Evolutionary conservation across 2,888 invertebrate species (phyloP).

Genomic region (Agonum fuliginosum): DNA sequence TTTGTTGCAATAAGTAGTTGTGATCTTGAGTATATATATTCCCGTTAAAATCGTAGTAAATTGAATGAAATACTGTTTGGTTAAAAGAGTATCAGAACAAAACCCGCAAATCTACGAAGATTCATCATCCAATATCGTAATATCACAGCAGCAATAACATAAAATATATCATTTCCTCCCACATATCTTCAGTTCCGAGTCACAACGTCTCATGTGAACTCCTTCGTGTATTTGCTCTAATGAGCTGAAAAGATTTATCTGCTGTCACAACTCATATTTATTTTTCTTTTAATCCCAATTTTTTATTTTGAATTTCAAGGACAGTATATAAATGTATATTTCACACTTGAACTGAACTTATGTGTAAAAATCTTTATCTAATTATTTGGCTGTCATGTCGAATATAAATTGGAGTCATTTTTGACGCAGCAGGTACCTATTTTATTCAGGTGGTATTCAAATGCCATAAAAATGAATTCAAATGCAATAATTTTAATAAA

Average conservation of each 20-base stretch:
- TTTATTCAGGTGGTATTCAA: too few relatives aligned
- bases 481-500: too few relatives aligned
- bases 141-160: slow-evolving; percentile 24
- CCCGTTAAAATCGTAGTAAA: too few relatives aligned
- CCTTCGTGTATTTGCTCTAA: slow-evolving; percentile 31
- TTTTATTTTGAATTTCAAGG: slow-evolving; percentile 5
- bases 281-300: slow-evolving; percentile 6
- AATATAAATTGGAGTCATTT: too few relatives aligned
- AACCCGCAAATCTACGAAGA: slow-evolving; percentile 4
- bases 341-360: neutral
- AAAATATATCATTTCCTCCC: slow-evolving; percentile 43
- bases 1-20: neutral
- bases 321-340: neutral
- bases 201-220: neutral
- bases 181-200: slow-evolving; percentile 9
- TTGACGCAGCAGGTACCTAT: too few relatives aligned
- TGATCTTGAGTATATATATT: too few relatives aligned
- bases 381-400: neutral
- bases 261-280: slow-evolving; percentile 15
- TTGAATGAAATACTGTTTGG: too few relatives aligned
- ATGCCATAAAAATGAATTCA: too few relatives aligned
- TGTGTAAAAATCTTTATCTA: neutral
- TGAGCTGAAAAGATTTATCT: slow-evolving; percentile 30
- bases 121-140: slow-evolving; percentile 29
- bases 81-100: neutral